Conservation (phyloP, 1,140 invertebrate species). For the Hypothenemus hampei region DNA sequence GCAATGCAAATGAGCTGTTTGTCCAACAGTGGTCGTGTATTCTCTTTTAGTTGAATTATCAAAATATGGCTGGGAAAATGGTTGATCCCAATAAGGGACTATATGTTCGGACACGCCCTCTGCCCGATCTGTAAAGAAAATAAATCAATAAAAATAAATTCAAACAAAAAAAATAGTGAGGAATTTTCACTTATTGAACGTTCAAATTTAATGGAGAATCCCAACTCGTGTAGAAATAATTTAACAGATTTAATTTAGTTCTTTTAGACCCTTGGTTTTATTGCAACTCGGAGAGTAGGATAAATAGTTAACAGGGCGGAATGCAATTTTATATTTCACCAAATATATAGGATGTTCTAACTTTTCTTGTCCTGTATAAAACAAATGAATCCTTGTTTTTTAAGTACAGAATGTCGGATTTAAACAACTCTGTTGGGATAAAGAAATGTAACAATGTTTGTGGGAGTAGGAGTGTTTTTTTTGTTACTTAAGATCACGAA, state of each 20-base stretch:
- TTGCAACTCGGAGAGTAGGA: conserved; percentile 12
- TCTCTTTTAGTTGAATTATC: conserved; percentile 81
- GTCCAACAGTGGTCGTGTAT: conserved; percentile 78
- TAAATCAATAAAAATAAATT: too few species aligned
- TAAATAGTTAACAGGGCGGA: conserved; percentile 7
- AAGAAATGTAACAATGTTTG: too few species aligned
- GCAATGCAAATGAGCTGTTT: conserved; percentile 80
- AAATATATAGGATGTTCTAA: too few species aligned
- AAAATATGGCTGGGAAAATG: conserved; percentile 82
- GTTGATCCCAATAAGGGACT: conserved; percentile 58
- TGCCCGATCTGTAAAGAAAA: conserved; percentile 39
- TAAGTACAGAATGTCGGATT: too few species aligned
- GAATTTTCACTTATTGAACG: conserved; percentile 12
- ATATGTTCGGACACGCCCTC: conserved; percentile 36
- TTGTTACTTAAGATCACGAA: too few species aligned
- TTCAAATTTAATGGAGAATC: conserved; percentile 20
- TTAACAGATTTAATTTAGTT: conserved; percentile 13
- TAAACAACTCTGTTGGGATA: too few species aligned
- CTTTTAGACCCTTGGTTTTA: conserved; percentile 14
- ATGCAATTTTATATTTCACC: too few species aligned
- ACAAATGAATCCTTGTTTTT: too few species aligned
- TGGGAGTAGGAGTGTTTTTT: too few species aligned
- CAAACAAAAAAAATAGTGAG: too few species aligned
- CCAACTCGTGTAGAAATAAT: conserved; percentile 18
- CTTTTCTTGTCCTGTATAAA: too few species aligned